Evolutionary conservation across 2,113 vertebrate species (phyloP).

Genomic region (Stictonetta naevosa): DNA sequence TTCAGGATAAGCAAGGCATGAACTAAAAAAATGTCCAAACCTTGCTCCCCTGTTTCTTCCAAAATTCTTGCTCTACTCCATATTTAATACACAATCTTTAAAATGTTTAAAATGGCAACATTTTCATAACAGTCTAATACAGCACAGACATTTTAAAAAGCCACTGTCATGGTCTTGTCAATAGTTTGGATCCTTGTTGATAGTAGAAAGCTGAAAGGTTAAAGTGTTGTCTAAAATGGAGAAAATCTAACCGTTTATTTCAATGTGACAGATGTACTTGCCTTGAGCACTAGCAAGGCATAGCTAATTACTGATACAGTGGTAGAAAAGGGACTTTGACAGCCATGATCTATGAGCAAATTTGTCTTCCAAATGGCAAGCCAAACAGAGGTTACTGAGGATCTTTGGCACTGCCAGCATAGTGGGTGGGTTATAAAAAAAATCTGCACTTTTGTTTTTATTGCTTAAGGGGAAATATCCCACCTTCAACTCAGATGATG

Average conservation of each 20-base stretch:
- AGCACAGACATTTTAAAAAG: neutral
- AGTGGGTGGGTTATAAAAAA: neutral
- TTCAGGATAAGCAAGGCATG: neutral
- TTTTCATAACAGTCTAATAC: neutral
- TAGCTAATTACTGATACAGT: conserved; percentile 76
- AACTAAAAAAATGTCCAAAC: neutral
- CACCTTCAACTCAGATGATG: neutral
- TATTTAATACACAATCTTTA: neutral
- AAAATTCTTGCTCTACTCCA: neutral
- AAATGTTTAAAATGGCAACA: neutral
- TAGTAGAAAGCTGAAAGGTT: conserved; percentile 34
- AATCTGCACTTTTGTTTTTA: neutral
- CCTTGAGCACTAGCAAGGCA: conserved; percentile 75
- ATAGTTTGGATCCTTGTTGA: conserved; percentile 21
- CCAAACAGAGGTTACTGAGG: conserved; percentile 61
- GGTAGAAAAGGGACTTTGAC: conserved; percentile 61
- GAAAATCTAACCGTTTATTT: conserved; percentile 59
- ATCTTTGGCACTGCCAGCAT: neutral
- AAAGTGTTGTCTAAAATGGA: conserved; percentile 51
- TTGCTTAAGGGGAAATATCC: neutral
- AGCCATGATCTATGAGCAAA: conserved; percentile 71
- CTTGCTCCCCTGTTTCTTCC: neutral
- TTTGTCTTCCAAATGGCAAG: conserved; percentile 75
- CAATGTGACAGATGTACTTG: conserved; percentile 68
- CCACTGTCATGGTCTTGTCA: neutral